These are phyloP conservation scores for Acromyrmex echinatior DNA, from an alignment of 1,140 invertebrate species.

Conservation along the genomic window DNA sequence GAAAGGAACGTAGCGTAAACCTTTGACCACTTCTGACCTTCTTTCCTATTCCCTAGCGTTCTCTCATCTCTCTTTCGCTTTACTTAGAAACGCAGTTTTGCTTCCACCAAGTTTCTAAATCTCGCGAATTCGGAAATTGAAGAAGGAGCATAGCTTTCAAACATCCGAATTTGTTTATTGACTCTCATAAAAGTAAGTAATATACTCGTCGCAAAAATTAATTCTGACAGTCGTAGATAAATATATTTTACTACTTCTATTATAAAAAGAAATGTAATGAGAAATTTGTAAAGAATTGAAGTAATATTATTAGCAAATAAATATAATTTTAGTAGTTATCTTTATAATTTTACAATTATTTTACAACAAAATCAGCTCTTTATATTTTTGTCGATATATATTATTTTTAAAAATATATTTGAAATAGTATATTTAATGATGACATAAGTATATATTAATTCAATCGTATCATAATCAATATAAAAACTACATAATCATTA, in stretches of 20 bases:
- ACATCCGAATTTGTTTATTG: neutral
- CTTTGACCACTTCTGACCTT: slow-evolving; percentile 34
- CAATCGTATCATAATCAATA: neutral
- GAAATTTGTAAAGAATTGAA: neutral
- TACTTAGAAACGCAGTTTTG: neutral
- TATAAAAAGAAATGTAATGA: neutral
- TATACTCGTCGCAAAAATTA: neutral
- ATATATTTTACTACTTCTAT: neutral
- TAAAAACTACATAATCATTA: neutral
- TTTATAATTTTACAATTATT: neutral
- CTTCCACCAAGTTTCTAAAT: slow-evolving; percentile 11
- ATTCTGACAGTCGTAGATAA: neutral
- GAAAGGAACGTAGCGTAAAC: neutral
- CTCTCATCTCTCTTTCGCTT: neutral
- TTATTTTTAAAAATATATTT: slow-evolving; percentile 17
- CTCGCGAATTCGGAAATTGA: slow-evolving; percentile 1
- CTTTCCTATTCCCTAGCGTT: slow-evolving; percentile 3
- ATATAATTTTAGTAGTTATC: neutral
- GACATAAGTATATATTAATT: too few species aligned
- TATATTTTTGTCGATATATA: neutral
- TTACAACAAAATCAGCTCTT: neutral
- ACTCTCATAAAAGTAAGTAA: neutral
- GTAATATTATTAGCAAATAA: neutral
- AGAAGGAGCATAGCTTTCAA: slow-evolving; percentile 19
- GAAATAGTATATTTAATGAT: neutral